Percentiles rank a stretch among this genome's conserved stretches.
phyloP scores from a whole-genome alignment of 2,113 vertebrate genomes.

The Euleptes europaea region DNA sequence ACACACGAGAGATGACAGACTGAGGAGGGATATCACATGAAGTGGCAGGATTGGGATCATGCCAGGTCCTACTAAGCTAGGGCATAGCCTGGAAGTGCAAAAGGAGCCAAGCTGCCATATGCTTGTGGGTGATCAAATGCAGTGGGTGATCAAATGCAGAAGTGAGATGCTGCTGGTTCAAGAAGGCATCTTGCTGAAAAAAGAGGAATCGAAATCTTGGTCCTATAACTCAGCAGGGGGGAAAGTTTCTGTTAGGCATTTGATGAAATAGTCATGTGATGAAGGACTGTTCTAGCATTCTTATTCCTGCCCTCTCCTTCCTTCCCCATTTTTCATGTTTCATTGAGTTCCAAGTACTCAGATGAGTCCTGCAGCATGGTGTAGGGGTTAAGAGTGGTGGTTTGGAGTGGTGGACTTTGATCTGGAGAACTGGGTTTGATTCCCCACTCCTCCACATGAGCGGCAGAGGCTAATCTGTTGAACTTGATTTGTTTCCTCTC shows the following conservation, averaged over 20 bases:
- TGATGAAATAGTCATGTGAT: neutral
- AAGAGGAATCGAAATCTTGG: neutral
- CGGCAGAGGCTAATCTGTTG: no score
- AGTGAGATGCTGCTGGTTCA: slow-evolving; percentile 17
- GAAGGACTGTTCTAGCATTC: neutral
- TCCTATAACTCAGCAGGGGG: neutral
- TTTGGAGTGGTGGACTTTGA: no score
- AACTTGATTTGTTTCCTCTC: no score
- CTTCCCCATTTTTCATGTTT: neutral
- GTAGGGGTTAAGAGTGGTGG: no score
- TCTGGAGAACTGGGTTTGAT: no score
- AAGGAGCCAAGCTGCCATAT: neutral
- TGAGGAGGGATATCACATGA: slow-evolving; percentile 37
- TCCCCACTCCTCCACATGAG: no score
- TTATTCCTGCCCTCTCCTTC: neutral
- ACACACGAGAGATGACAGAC: slow-evolving; percentile 50
- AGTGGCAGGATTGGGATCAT: fast-evolving
- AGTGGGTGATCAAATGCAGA: slow-evolving; percentile 45
- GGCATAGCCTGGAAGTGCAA: slow-evolving; percentile 7
- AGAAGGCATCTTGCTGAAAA: neutral
- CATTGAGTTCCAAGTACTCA: no score
- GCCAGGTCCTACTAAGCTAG: slow-evolving; percentile 53
- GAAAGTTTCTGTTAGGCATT: neutral
- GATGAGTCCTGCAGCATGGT: neutral
- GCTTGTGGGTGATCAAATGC: no score